These are phyloP conservation scores for Cyrtonyx montezumae DNA, from an alignment of 2,113 vertebrate species.

Conservation along the genomic window DNA sequence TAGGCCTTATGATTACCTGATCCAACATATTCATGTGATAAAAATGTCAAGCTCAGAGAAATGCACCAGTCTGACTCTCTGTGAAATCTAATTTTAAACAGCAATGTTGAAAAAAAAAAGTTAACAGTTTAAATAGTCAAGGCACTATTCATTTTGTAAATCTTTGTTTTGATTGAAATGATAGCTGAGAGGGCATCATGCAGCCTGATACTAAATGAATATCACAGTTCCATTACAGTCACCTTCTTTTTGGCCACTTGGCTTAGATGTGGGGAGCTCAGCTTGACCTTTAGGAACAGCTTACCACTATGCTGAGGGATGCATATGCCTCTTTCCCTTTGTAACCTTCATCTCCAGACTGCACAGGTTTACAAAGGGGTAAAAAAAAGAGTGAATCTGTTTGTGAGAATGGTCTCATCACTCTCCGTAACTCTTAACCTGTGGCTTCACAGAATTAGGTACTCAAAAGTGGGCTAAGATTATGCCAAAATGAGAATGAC, in stretches of 20 bases:
- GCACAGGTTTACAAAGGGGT: background rate
- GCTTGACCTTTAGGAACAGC: background rate
- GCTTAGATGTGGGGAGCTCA: background rate
- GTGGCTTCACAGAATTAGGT: fast-evolving
- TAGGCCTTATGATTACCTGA: slow-evolving; percentile 48
- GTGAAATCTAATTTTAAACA: slow-evolving; percentile 60
- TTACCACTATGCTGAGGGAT: fast-evolving
- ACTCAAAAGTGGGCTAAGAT: background rate
- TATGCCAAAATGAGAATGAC: slow-evolving; percentile 55
- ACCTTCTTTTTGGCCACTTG: background rate
- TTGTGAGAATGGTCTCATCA: background rate
- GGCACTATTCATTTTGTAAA: background rate
- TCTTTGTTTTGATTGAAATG: background rate
- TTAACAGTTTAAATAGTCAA: slow-evolving; percentile 11
- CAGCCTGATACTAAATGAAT: background rate
- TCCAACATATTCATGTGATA: slow-evolving; percentile 51
- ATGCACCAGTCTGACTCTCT: slow-evolving; percentile 16
- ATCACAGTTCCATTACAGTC: background rate
- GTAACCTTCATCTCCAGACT: background rate
- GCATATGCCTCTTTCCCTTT: fast-evolving
- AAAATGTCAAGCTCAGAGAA: slow-evolving; percentile 41
- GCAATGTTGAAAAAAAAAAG: background rate
- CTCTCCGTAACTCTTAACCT: background rate
- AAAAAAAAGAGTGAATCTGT: background rate
- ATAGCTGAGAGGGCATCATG: background rate